Percentiles rank a stretch among this genome's conserved stretches.
phyloP scores from a whole-genome alignment of 2,797 vertebrate genomes.

The Oceanodroma leucorhoa region DNA sequence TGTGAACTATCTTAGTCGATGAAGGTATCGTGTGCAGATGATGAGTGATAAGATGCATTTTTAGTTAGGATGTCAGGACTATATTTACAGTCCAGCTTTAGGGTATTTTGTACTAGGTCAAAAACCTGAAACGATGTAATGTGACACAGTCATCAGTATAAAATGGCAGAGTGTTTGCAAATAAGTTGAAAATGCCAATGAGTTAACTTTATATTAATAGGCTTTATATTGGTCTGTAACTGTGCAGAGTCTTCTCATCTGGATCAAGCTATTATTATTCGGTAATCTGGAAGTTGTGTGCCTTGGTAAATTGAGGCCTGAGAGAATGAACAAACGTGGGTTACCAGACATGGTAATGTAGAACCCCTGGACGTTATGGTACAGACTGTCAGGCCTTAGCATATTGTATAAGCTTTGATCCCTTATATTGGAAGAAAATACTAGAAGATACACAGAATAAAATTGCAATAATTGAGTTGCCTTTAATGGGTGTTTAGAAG shows the following conservation, averaged over 20 bases:
- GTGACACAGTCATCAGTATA: background rate
- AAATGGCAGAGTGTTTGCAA: background rate
- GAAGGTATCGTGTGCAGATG: background rate
- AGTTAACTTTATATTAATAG: background rate
- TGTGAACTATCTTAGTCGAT: fast-evolving
- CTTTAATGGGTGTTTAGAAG: background rate
- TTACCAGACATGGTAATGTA: background rate
- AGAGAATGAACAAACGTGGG: background rate
- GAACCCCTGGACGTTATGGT: background rate
- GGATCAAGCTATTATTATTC: fast-evolving
- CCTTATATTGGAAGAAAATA: background rate
- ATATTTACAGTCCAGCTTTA: background rate
- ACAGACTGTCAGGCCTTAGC: background rate
- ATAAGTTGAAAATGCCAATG: background rate
- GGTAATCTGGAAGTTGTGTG: background rate
- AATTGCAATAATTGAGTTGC: background rate
- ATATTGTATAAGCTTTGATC: background rate
- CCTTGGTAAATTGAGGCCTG: background rate
- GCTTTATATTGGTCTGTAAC: background rate
- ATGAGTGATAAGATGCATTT: background rate
- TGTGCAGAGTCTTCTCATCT: background rate
- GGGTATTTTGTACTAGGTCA: background rate
- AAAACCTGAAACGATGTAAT: background rate
- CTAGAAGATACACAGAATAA: background rate
- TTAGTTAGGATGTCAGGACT: background rate